Percentiles rank a stretch among this genome's conserved stretches.
These are phyloP conservation scores for Drosophila multiciliata DNA, from an alignment of 2,888 invertebrate genomes.

Conservation along the genomic window DNA sequence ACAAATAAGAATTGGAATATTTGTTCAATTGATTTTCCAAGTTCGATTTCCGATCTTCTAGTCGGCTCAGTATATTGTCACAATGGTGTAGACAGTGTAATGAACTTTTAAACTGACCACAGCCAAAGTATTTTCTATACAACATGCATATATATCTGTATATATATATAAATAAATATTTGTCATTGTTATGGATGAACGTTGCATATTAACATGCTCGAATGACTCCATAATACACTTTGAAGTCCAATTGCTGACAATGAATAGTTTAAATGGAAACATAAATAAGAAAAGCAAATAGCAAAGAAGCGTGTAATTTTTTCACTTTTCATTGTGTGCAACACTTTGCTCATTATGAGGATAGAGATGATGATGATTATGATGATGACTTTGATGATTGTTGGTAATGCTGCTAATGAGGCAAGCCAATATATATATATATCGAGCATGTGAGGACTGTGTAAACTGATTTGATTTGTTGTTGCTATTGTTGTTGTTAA, in stretches of 20 bases:
- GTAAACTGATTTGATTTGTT: constrained; percentile 47
- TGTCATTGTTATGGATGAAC: constrained; percentile 34
- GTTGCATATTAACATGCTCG: constrained; percentile 19
- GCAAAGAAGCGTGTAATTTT: constrained; percentile 18
- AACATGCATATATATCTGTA: background rate
- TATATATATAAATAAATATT: constrained; percentile 28
- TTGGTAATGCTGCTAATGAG: constrained; percentile 60
- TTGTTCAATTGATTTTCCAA: background rate
- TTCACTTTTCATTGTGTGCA: constrained; percentile 60
- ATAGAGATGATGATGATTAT: constrained; percentile 23
- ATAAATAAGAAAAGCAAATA: constrained; percentile 34
- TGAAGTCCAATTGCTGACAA: constrained; percentile 65
- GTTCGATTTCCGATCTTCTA: background rate
- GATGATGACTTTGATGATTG: constrained; percentile 24
- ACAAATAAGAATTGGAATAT: background rate
- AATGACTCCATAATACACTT: constrained; percentile 18
- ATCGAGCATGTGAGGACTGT: constrained; percentile 58
- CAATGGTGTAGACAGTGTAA: constrained; percentile 21
- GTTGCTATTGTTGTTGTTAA: constrained; percentile 52
- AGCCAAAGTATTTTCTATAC: constrained; percentile 4
- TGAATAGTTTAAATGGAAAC: constrained; percentile 67
- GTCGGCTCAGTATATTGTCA: background rate
- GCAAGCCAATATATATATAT: constrained; percentile 53
- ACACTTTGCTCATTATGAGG: constrained; percentile 16
- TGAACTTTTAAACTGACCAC: constrained; percentile 29